Conservation (phyloP, 1,140 invertebrate genomes). For the Drosophila biarmipes region DNA sequence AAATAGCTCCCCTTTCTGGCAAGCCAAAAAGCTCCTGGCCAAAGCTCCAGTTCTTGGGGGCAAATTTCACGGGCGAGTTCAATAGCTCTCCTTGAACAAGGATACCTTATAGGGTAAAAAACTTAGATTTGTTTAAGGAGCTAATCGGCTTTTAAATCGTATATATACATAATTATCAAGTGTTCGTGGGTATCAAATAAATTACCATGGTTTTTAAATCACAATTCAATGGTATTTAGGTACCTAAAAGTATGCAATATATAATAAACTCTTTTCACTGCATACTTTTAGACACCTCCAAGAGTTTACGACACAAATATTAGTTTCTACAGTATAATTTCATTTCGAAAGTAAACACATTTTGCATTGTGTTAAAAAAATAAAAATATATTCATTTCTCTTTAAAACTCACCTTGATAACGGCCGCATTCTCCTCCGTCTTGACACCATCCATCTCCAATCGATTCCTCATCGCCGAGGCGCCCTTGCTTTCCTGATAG, state of each 20-base stretch:
- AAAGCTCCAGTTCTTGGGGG: slow-evolving; percentile 2
- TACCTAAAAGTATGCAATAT: too few relatives aligned
- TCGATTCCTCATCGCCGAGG: slow-evolving; percentile 87
- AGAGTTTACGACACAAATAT: too few relatives aligned
- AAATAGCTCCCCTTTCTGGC: slow-evolving; percentile 12
- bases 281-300: too few relatives aligned
- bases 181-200: too few relatives aligned
- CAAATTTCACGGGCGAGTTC: slow-evolving; percentile 26
- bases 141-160: not conserved
- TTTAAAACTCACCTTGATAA: slow-evolving; percentile 87
- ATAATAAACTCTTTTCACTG: too few relatives aligned
- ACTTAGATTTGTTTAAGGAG: not conserved
- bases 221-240: too few relatives aligned
- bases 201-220: too few relatives aligned
- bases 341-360: too few relatives aligned
- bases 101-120: not conserved
- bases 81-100: slow-evolving; percentile 13
- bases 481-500: slow-evolving; percentile 90
- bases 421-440: slow-evolving; percentile 90
- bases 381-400: too few relatives aligned
- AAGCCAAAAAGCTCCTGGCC: slow-evolving; percentile 14
- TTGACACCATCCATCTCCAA: slow-evolving; percentile 91
- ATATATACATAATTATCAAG: too few relatives aligned
- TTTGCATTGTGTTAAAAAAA: not conserved
- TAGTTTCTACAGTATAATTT: too few relatives aligned